Conservation (phyloP, 2,888 invertebrate genomes). For the Seladonia tumulorum region DNA sequence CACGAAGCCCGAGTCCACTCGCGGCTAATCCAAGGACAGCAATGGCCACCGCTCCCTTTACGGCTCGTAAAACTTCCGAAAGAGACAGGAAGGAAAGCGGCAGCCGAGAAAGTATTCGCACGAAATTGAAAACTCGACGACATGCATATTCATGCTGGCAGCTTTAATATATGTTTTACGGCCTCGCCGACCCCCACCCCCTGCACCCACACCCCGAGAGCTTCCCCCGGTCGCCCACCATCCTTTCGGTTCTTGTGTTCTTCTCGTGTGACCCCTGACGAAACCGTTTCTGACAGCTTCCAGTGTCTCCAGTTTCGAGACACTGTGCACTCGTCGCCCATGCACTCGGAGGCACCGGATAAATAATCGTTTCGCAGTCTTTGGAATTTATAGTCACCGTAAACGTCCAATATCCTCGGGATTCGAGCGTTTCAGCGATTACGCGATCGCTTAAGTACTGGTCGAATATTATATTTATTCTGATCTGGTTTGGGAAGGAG, state of each 20-base stretch:
- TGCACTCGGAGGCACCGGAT: neutral
- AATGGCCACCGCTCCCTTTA: conserved; percentile 73
- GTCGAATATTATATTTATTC: neutral
- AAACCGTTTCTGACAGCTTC: conserved; percentile 13
- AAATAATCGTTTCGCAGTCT: neutral
- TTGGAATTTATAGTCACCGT: neutral
- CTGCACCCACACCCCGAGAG: neutral
- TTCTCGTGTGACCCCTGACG: conserved; percentile 14
- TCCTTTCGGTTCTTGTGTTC: conserved; percentile 15
- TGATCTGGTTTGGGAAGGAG: neutral
- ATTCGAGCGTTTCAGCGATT: neutral
- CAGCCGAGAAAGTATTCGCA: conserved; percentile 79
- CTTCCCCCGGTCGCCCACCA: neutral
- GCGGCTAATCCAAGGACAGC: conserved; percentile 61
- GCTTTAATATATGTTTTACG: conserved; percentile 82
- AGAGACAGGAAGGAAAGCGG: conserved; percentile 55
- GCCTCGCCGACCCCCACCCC: conserved; percentile 38
- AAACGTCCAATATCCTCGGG: too few species aligned
- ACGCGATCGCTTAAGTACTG: too few species aligned
- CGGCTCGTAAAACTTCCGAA: conserved; percentile 81
- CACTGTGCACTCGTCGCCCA: neutral
- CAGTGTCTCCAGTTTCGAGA: conserved; percentile 4
- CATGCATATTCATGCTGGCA: conserved; percentile 81
- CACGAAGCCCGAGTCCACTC: conserved; percentile 50
- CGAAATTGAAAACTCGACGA: conserved; percentile 82